Evolutionary conservation across 1,140 invertebrate species (phyloP).

Genomic region (roundworm (Caenorhabditis elegans)): DNA sequence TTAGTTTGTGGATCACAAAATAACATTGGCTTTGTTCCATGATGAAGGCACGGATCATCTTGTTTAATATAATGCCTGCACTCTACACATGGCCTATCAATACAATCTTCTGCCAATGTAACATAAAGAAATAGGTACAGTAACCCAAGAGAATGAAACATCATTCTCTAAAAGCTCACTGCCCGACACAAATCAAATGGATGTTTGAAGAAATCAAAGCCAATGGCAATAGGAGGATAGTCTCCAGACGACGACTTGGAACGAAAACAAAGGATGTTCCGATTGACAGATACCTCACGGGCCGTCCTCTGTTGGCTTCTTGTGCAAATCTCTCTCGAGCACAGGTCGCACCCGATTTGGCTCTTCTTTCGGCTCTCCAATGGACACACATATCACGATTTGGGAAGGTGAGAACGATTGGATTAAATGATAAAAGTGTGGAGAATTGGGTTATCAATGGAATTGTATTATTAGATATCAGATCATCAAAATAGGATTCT

Average conservation of each 20-base stretch:
- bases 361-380: not conserved
- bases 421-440: not conserved
- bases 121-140: not conserved
- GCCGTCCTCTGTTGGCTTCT: not conserved
- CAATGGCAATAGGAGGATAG: not conserved
- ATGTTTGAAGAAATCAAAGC: not conserved
- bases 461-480: not conserved
- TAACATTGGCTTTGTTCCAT: not conserved
- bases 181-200: not conserved
- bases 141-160: constrained; percentile 28
- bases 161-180: not conserved
- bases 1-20: constrained; percentile 19
- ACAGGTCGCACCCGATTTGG: constrained; percentile 20
- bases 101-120: not conserved
- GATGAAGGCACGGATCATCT: constrained; percentile 9
- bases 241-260: not conserved
- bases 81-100: not conserved
- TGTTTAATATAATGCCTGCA: constrained; percentile 3
- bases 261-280: not conserved
- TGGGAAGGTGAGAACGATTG: not conserved
- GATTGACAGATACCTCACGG: constrained; percentile 27
- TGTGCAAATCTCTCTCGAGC: constrained; percentile 1
- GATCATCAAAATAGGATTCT: not conserved
- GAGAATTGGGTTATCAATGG: not conserved
- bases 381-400: constrained; percentile 21